Evolutionary conservation across 2,797 vertebrate genomes (phyloP).

Genomic region (Crocidura indochinensis): DNA sequence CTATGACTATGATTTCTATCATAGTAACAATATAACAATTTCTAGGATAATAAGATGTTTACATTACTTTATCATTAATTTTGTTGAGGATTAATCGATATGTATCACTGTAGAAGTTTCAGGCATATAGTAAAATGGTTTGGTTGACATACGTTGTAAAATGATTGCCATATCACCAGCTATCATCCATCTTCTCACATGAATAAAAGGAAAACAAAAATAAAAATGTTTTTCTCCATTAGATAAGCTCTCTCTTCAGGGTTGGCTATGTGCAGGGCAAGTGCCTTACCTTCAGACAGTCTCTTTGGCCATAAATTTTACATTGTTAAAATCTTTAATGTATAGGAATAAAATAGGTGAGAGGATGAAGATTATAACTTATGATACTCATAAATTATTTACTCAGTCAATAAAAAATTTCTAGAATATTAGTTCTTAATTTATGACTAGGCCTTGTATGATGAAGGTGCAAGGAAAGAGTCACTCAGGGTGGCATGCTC

Average conservation of each 20-base stretch:
- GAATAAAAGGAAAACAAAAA: neutral
- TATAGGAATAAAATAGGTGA: neutral
- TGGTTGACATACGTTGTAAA: neutral
- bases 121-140: neutral
- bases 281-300: no score
- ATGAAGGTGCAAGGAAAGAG: no score
- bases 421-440: neutral
- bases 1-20: no score
- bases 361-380: neutral
- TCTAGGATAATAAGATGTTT: neutral
- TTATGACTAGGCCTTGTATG: neutral
- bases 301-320: neutral
- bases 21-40: neutral
- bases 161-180: neutral
- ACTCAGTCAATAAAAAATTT: constrained; percentile 5
- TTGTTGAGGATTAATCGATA: neutral
- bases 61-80: neutral
- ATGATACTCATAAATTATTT: constrained; percentile 6
- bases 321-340: constrained; percentile 28
- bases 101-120: neutral
- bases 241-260: no score
- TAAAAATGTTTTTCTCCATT: no score
- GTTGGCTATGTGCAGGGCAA: no score
- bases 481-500: neutral
- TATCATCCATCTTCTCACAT: neutral